phyloP scores from a whole-genome alignment of 2,888 invertebrate species.

The Drosophila silvestris region DNA sequence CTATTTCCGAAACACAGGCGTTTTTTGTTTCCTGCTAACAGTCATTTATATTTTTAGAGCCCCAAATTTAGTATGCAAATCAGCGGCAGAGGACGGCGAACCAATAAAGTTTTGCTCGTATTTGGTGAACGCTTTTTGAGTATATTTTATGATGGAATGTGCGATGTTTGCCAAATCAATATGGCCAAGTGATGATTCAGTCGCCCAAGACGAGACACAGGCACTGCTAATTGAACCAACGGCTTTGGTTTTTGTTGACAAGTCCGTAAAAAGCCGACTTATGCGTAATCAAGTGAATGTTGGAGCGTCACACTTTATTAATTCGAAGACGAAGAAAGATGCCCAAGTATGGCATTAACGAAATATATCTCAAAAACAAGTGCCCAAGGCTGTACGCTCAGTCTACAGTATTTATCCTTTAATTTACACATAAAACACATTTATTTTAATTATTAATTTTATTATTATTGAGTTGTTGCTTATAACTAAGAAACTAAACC shows the following conservation, averaged over 20 bases:
- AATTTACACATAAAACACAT: background rate
- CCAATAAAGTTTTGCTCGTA: conserved; percentile 64
- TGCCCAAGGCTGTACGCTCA: background rate
- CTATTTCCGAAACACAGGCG: conserved; percentile 45
- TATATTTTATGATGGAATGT: conserved; percentile 63
- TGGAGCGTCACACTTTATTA: conserved; percentile 31
- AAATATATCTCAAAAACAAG: conserved; percentile 19
- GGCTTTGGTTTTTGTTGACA: conserved; percentile 40
- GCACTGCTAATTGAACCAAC: conserved; percentile 41
- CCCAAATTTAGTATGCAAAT: conserved; percentile 47
- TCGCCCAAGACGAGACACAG: conserved; percentile 23
- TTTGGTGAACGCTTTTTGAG: conserved; percentile 59
- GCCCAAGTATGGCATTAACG: conserved; percentile 61
- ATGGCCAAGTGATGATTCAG: conserved; percentile 61
- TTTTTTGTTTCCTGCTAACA: conserved; percentile 42
- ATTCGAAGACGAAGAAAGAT: conserved; percentile 25
- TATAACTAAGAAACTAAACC: conserved; percentile 60
- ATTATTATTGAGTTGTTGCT: conserved; percentile 19
- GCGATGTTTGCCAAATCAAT: conserved; percentile 66
- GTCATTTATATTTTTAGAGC: conserved; percentile 49
- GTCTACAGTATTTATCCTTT: background rate
- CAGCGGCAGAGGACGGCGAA: conserved; percentile 25
- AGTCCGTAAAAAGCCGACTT: conserved; percentile 50
- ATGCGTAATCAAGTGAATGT: conserved; percentile 52
- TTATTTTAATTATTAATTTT: background rate